These are phyloP conservation scores for Phthorimaea operculella DNA, from an alignment of 1,140 invertebrate genomes.

Conservation along the genomic window DNA sequence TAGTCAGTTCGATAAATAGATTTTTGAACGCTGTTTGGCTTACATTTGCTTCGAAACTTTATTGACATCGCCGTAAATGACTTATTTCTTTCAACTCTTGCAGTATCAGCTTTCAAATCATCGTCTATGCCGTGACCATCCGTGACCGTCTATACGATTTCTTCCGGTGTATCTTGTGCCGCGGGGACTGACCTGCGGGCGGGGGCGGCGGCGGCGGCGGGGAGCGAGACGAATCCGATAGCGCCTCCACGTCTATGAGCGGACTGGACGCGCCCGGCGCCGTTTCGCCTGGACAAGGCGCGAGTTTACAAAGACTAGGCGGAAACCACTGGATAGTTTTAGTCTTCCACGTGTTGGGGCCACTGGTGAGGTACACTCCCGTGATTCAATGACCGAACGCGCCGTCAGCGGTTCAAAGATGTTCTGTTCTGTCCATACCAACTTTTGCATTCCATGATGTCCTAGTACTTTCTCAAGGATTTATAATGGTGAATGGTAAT, in stretches of 20 bases:
- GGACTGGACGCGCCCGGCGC: conserved; percentile 74
- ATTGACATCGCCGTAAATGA: too few relatives aligned
- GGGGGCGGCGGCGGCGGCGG: conserved; percentile 67
- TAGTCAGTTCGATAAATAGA: too few relatives aligned
- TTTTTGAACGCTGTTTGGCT: too few relatives aligned
- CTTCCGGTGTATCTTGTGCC: conserved; percentile 7
- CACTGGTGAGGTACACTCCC: too few relatives aligned
- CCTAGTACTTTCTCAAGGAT: background rate
- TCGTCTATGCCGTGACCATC: conserved; percentile 49
- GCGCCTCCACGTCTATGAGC: conserved; percentile 79
- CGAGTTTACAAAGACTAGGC: too few relatives aligned
- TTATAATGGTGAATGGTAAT: background rate
- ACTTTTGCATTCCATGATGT: too few relatives aligned
- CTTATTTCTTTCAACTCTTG: too few relatives aligned
- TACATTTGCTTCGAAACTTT: too few relatives aligned
- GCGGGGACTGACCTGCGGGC: conserved; percentile 71
- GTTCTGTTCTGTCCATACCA: background rate
- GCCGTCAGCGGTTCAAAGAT: background rate
- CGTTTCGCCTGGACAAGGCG: conserved; percentile 72
- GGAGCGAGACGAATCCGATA: conserved; percentile 73
- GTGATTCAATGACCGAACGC: background rate
- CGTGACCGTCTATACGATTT: conserved; percentile 48
- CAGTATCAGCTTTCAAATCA: too few relatives aligned
- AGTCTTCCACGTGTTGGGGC: too few relatives aligned
- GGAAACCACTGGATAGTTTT: conserved; percentile 13